Base-by-base conservation (phyloP, 2,888 invertebrate species). In the Clistopyga incitator region DNA sequence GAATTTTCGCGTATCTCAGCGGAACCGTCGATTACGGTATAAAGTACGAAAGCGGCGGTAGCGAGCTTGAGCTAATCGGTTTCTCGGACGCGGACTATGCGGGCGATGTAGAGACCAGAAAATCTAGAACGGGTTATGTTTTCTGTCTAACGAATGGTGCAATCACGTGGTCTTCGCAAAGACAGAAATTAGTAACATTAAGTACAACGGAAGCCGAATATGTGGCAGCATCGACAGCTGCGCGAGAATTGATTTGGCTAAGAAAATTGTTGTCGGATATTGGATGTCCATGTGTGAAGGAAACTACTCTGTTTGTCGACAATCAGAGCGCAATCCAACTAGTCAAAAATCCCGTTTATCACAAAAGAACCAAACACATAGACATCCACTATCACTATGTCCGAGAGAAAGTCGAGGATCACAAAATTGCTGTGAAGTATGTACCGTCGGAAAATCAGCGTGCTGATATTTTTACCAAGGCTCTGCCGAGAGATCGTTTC, bases 91-190 rank as follows among this genome's bases (percentile, higher is more conserved):
- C 86, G 0, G 86, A 86, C 25, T 86, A 79, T 11, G 86, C 84
- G 2, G 78, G 83, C 0, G 86, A 88, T 20, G 8, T 80, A 0
- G 83, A 86, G 6, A 87, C 87, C 0, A 50, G 86, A 52, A 79
- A 85, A 29, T 88, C 87, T 1, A 87, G 85, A 0, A 86, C 85
- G 0, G 88, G 88, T 13, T 88, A 86, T 54, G 54, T 86, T 1
- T 87, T 87, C 77, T 71, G 45, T 50, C 34, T 84, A 0, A 72
- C 79, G n/a, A 85, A 82, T 23, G 81, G 85, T 0, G 71, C 84
- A 0, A 72, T 89, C 0, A 77, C 83, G 1, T 89, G 89, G 86
- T 76, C 76, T 6, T 87, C 83, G 13, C 85, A 86, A 52, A 52
- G 85, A 23, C 88, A 88, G 70, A 75, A 64, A 34, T 23, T 79